Evolutionary conservation across 1,140 invertebrate genomes (phyloP), one percentile per base, ranked within the genome.

Genomic region (Penaeus vannamei): DNA sequence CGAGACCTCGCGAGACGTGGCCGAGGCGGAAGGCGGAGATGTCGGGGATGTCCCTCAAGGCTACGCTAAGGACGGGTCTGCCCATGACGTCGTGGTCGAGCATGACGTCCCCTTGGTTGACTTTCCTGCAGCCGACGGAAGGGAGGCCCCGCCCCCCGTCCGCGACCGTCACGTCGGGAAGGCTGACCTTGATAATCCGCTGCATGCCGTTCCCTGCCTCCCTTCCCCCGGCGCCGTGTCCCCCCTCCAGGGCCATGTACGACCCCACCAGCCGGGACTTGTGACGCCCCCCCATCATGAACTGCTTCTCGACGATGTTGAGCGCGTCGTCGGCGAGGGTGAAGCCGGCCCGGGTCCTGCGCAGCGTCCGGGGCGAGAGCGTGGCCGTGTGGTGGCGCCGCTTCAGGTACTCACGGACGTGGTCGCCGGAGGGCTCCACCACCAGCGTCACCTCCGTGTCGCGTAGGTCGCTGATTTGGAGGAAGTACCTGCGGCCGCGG

Each of bases 231-330:
- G 42, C 3, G 42, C 42, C 10, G 0, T 53, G 53, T 0, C 46
- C 46, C 8, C 53, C 53, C 53, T 53, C 32, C n/a, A 42, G 0
- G 22, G 72, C 5, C n/a, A 36, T 79, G 20, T 76, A 79, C 22
- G 69, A 84, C 7, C 82, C 82, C 2, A 79, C 42, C 8, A 89
- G 42, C 12, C 72, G 69, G 7, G 87, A 81, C 36, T 46, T 79
- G 59, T 59, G 53, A 20, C n/a, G 29, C 3, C 87, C 87, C 17
- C 87, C 66, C 69, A 84, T 85, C 87, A 89, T 89, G n/a, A 86
- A 22, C 83, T 85, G 87, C 26, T 85, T 76, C 59, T 89, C 87
- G 36, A 89, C 72, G 36, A 89, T 20, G 4, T 69, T 85, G 59
- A 85, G 32, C 23, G 87, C 53, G 59, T 89, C 82, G n/a, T 80